A percentile compares a stretch with the other conserved stretches of the same genome.
phyloP scores from a whole-genome alignment of 1,140 invertebrate species.

The Leptopilina boulardi region DNA sequence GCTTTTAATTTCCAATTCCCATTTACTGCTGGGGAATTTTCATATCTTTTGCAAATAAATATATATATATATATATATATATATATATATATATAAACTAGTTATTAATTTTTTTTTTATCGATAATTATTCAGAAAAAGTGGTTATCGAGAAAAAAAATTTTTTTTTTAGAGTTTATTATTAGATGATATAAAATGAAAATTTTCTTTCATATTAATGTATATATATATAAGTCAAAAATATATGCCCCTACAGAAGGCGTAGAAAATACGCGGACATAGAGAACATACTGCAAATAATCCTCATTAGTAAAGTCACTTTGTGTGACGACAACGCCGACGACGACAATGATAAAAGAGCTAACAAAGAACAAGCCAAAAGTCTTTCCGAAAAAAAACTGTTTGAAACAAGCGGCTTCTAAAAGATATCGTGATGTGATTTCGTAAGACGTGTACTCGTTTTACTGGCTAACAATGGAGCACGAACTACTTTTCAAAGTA shows the following conservation, averaged over 20 bases:
- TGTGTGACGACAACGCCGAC: too few relatives aligned
- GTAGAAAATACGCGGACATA: slow-evolving; percentile 1
- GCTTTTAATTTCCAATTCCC: background rate
- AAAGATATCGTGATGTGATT: slow-evolving; percentile 28
- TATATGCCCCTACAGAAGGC: background rate
- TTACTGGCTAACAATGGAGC: slow-evolving; percentile 12
- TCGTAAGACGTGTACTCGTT: slow-evolving; percentile 25
- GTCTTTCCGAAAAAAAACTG: slow-evolving; percentile 11
- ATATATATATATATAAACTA: too few relatives aligned
- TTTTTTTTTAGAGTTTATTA: background rate
- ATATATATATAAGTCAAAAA: too few relatives aligned
- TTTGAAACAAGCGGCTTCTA: slow-evolving; percentile 2
- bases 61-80: background rate
- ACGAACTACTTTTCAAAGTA: slow-evolving; percentile 6
- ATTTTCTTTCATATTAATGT: slow-evolving; percentile 2
- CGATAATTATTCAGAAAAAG: too few relatives aligned
- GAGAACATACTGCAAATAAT: background rate
- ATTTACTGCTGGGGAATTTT: background rate
- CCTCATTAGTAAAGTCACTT: slow-evolving; percentile 24
- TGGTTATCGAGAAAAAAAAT: too few relatives aligned
- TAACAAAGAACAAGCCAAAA: background rate
- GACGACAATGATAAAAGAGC: slow-evolving; percentile 25
- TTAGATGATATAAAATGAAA: background rate
- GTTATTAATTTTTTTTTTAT: background rate
- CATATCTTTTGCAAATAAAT: background rate